phyloP scores from a whole-genome alignment of 2,113 vertebrate genomes.

The Macaca mulatta region DNA sequence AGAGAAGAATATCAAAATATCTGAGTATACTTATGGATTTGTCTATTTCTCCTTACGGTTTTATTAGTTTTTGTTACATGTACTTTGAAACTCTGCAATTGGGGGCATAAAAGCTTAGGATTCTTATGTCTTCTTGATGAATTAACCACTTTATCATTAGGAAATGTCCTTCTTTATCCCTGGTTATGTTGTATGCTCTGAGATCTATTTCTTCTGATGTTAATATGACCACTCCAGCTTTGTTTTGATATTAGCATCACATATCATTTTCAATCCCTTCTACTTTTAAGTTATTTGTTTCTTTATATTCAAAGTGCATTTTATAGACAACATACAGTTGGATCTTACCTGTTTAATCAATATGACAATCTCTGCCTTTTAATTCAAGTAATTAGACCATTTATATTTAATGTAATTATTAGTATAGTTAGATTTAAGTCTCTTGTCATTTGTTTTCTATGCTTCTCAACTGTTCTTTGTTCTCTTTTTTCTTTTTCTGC shows the following conservation, averaged over 20 bases:
- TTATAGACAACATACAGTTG: not conserved
- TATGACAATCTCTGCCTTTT: slow-evolving; percentile 1
- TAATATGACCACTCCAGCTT: not conserved
- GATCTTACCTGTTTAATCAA: not conserved
- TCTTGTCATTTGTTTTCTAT: not conserved
- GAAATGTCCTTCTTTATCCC: not conserved
- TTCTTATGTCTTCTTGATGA: not conserved
- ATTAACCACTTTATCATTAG: not conserved
- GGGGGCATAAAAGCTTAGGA: not conserved
- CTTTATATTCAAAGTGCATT: not conserved
- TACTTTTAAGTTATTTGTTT: slow-evolving; percentile 4
- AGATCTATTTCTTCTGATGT: not conserved
- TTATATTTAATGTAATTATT: not conserved
- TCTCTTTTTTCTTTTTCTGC: not conserved
- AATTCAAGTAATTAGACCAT: not conserved
- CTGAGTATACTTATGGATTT: not conserved
- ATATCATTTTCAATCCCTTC: not conserved
- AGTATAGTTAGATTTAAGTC: not conserved
- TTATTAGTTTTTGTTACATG: not conserved
- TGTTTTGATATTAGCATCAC: not conserved
- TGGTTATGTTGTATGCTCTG: not conserved
- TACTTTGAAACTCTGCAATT: not conserved
- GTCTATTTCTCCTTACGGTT: not conserved
- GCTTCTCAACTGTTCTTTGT: not conserved
- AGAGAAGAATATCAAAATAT: not conserved